Evolutionary conservation across 2,113 vertebrate species (phyloP).

Genomic region (Shinisaurus crocodilurus): DNA sequence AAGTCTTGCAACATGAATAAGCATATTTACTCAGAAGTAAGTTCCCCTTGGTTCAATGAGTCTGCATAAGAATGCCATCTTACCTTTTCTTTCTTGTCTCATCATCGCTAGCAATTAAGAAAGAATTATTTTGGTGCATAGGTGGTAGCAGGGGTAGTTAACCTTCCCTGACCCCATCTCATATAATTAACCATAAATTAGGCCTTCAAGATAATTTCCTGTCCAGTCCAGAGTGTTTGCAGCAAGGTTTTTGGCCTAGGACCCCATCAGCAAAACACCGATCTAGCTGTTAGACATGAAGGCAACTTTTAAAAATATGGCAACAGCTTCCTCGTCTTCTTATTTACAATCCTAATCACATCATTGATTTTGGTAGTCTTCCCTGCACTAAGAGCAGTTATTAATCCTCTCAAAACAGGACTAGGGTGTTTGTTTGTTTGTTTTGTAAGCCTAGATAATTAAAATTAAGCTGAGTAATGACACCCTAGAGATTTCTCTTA

Average conservation of each 20-base stretch:
- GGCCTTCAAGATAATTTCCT: conserved; percentile 74
- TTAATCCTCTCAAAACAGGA: conserved; percentile 68
- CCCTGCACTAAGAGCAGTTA: conserved; percentile 63
- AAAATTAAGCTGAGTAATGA: conserved; percentile 67
- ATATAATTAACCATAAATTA: conserved; percentile 70
- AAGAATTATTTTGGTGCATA: conserved; percentile 51
- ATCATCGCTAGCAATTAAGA: conserved; percentile 58
- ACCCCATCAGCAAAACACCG: conserved; percentile 56
- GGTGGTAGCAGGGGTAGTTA: conserved; percentile 39
- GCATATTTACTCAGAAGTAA: neutral
- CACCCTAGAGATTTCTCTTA: conserved; percentile 28
- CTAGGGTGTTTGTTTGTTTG: conserved; percentile 12
- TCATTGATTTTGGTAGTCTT: conserved; percentile 76
- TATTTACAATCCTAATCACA: conserved; percentile 75
- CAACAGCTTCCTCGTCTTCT: conserved; percentile 65
- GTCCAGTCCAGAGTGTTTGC: conserved; percentile 58
- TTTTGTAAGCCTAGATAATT: conserved; percentile 59
- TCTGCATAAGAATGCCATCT: neutral
- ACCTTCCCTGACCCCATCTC: conserved; percentile 55
- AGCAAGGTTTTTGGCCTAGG: conserved; percentile 58
- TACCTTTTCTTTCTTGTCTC: conserved; percentile 55
- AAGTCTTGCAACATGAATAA: neutral
- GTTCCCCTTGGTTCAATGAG: neutral
- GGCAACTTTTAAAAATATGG: conserved; percentile 53
- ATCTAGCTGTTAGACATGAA: conserved; percentile 51